Evolutionary conservation across 2,797 vertebrate genomes (phyloP), one percentile per base, ranked within the genome.

Genomic region (Borostomias antarcticus): DNA sequence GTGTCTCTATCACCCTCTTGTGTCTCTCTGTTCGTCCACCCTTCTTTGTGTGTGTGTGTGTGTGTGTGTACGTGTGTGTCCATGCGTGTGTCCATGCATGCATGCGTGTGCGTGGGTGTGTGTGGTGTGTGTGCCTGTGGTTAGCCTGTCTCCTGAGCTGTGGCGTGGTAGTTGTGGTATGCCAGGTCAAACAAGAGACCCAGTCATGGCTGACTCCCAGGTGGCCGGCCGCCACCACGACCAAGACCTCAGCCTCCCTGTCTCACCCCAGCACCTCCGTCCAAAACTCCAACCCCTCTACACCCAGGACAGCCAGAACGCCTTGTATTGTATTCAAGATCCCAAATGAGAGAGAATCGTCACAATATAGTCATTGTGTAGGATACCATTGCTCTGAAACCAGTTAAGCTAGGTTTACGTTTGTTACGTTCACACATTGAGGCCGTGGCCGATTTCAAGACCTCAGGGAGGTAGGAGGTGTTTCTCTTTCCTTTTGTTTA

Each of bases 161-260:
- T 66, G 73, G 63, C 58, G 64, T 66, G 69, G 66, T 59, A 69
- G 75, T 53, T 65, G 69, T 23, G 71, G 76, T 70, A 75, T 77
- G 74, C 72, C 58, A 71, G 53, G 63, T 73, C 60, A 72, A 83
- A 81, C 81, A 83, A 79, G 69, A 73, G 72, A n/a, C 62, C 72
- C 70, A 83, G 76, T 81, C 81, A 80, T 68, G 40, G 61, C 58
- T 29, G 58, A 26, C 66, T 77, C 69, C 67, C 75, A 80, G 70
- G 75, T 66, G 62, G 74, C 69, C 62, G 53, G 73, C 73, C 73
- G 73, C 69, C 59, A n/a, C n/a, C n/a, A 54, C 54, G 62, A 40
- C 59, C 53, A 30, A 64, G 66, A 40, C 58, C 64, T 56, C 58
- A 2, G 40, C 60, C 58, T 43, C 70, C 48, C 8, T 43, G 50